Conservation (phyloP, 2,888 invertebrate genomes). For the Morpho helenor region DNA sequence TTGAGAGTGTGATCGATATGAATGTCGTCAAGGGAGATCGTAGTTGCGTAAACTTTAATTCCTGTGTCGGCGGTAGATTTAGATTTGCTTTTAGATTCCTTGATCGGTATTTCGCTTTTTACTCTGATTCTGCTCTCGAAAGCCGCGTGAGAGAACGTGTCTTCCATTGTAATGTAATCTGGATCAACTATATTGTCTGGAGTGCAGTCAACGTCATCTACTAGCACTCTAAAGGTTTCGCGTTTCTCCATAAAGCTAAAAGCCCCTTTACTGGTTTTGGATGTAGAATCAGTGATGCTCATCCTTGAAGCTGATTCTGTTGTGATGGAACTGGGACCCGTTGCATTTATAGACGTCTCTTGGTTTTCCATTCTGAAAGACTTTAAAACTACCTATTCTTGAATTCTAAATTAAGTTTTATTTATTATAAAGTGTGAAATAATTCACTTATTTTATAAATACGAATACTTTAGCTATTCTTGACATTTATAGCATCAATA, state of each 20-base stretch:
- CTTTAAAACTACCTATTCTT: neutral
- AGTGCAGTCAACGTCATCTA: constrained; percentile 47
- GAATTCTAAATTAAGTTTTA: no score
- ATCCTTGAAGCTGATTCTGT: constrained; percentile 23
- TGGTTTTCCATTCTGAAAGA: neutral
- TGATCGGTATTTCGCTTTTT: constrained; percentile 44
- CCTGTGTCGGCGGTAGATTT: constrained; percentile 40
- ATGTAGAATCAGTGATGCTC: constrained; percentile 30
- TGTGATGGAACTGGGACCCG: constrained; percentile 14
- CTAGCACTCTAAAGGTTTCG: constrained; percentile 40
- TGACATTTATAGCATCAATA: no score
- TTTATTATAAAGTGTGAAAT: no score
- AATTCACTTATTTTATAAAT: no score
- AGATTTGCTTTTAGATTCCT: constrained; percentile 37
- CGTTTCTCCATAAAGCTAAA: constrained; percentile 54
- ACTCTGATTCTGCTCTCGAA: constrained; percentile 46
- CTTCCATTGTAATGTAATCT: constrained; percentile 52
- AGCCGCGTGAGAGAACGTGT: constrained; percentile 54
- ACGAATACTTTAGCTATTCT: no score
- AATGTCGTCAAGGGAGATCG: constrained; percentile 73
- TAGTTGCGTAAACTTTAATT: constrained; percentile 66
- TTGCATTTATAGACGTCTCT: neutral
- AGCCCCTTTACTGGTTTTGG: constrained; percentile 34
- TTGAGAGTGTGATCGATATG: constrained; percentile 69
- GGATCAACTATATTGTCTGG: constrained; percentile 54